Evolutionary conservation across 2,113 vertebrate genomes (phyloP), one percentile per base, ranked within the genome.

Genomic region (Pollachius pollachius): DNA sequence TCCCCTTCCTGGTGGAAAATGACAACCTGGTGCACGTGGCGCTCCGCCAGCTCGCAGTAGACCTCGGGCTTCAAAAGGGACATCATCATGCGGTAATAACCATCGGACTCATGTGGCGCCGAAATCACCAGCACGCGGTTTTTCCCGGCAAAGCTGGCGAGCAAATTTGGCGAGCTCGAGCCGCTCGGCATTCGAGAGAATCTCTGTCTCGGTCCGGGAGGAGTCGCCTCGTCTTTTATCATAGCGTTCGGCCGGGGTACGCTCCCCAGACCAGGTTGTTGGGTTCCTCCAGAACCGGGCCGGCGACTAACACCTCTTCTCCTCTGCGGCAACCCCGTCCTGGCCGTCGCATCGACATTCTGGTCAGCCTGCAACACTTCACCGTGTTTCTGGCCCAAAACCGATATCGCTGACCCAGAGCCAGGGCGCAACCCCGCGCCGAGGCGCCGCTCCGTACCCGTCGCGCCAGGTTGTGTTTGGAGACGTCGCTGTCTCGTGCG

Each of bases 1-100:
- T 96, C 95, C 0, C 97, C 95, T 37, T 94, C 94, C 81, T 96
- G 93, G 25, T 99, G 96, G 67, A 99, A 99, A n/a, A 99, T 86
- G 69, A 99, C 92, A 0, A 99, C 92, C 87, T 99, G 98, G 64
- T 97, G 95, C 70, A 99, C 94, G 52, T 98, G 97, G 54, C 98
- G 81, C 67, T 99, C 97, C 0, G 97, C 97, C 68, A 99, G 89
- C 87, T 99, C 96, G 0, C 98, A 99, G 68, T 99, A 98, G 60
- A 99, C 95, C 0, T 99, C 96, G 0, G 94, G 88, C 78, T 98
- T 98, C 67, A 99, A 92, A 0, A 99, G 92, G 62, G 96, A 96
- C 95, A 98, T 95, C 98, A 99, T 99, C 16, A 99, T 90, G 12
- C 98, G 92, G 84, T 96, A 99, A 86, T 99, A 99, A 19, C 95